Base-by-base conservation (phyloP, 2,888 invertebrate species). In the Cenopis cana region DNA sequence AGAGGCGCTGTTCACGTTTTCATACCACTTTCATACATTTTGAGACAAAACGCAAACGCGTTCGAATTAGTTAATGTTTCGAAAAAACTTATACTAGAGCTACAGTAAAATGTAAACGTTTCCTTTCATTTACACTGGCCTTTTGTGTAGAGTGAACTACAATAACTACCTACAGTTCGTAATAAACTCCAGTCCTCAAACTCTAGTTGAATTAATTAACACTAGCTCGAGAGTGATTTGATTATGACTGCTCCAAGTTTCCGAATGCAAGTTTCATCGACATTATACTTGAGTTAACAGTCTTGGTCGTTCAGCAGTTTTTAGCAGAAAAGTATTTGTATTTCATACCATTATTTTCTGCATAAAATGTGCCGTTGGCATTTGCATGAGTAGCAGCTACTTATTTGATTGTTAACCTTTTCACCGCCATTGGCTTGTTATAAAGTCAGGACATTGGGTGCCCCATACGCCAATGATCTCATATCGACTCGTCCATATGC, bases 171-270 rank as follows among this genome's bases (percentile, higher is more conserved):
- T 29, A 29, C 6, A 64, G 54, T 64, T 64, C 62, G 52, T 24
- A 46, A 46, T 65, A 55, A 56, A 56, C 69, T 62, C 36, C 14
- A 55, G 52, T 69, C 46, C 56, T 69, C 57, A 36, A 67, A 67
- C 57, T 67, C 49, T 20, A 67, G 49, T 67, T 36, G 55, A 67
- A 67, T 67, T 57, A 67, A 57, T 67, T 50, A 67, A 67, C 56
- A 67, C 50, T 57, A 36, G 33, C 57, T 57, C 41, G 67, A 57
- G 57, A 67, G 49, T 67, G 57, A 67, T 67, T 67, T 50, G 67
- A 67, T 67, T 67, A 67, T 57, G 65, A 65, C 55, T 56, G 55
- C 57, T 66, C 55, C 66, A 67, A 57, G 57, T 67, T 62, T 65
- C 57, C 33, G 20, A 41, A 67, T 57, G 57, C 67, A 57, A 57